Percentiles rank a stretch among this genome's conserved stretches.
phyloP scores from a whole-genome alignment of 2,888 invertebrate genomes.

The Dermolepida albohirtum region DNA sequence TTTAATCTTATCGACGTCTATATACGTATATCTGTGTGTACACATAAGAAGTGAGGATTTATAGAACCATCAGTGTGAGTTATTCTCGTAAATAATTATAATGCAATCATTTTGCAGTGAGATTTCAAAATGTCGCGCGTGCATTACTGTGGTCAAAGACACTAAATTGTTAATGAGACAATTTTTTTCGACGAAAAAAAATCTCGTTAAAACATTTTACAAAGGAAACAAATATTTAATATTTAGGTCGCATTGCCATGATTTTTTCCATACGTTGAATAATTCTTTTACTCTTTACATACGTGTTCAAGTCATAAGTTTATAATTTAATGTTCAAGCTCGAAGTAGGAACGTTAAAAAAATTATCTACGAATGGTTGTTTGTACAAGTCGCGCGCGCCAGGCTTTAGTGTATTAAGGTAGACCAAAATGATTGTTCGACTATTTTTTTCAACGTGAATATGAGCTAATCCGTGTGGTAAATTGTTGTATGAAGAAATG shows the following conservation, averaged over 20 bases:
- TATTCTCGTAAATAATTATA: background rate
- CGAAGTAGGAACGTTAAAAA: conserved; percentile 21
- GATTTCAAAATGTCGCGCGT: background rate
- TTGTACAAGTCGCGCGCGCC: conserved; percentile 47
- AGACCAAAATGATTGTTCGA: conserved; percentile 26
- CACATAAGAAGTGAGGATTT: conserved; percentile 24
- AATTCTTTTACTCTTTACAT: background rate
- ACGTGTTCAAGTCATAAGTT: background rate
- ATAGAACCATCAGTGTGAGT: background rate
- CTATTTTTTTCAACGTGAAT: background rate
- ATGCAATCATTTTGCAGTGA: background rate
- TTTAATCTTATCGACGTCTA: conserved; percentile 30
- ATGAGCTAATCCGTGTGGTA: conserved; percentile 20
- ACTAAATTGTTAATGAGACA: conserved; percentile 6
- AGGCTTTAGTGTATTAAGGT: conserved; percentile 35
- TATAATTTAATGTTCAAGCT: no score
- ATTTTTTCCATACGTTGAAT: conserved; percentile 22
- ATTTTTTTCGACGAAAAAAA: background rate
- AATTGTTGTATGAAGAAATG: conserved; percentile 37
- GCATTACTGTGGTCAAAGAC: background rate
- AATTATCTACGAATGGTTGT: conserved; percentile 36
- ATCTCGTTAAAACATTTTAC: conserved; percentile 18
- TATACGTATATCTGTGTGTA: background rate
- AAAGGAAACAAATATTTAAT: conserved; percentile 37
- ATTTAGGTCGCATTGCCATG: conserved; percentile 19